These are phyloP conservation scores for Cremastinae sp. DNA, from an alignment of 2,888 invertebrate genomes.

Conservation along the genomic window DNA sequence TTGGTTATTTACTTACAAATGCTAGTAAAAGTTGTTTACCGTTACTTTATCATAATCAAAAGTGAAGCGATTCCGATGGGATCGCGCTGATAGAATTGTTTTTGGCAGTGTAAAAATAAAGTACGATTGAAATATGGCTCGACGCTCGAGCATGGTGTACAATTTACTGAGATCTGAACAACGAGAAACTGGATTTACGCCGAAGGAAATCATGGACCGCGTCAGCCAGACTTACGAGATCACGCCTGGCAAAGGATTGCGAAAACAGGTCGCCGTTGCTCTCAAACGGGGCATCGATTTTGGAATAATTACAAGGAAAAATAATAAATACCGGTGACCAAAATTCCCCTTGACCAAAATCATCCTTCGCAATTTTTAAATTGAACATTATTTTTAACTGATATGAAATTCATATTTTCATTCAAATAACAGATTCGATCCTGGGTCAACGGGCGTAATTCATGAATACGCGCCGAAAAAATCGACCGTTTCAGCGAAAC, in stretches of 20 bases:
- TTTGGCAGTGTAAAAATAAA: background rate
- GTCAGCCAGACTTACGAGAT: conserved; percentile 69
- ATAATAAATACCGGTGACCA: conserved; percentile 72
- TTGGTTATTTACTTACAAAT: conserved; percentile 2
- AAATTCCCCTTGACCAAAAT: background rate
- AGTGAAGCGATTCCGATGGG: conserved; percentile 33
- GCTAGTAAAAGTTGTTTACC: conserved; percentile 20
- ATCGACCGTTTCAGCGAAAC: conserved; percentile 12
- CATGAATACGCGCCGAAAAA: conserved; percentile 45
- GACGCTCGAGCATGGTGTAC: conserved; percentile 69
- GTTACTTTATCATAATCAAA: background rate
- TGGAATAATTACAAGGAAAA: conserved; percentile 70
- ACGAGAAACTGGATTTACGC: conserved; percentile 66
- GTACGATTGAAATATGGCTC: conserved; percentile 56
- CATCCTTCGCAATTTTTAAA: background rate
- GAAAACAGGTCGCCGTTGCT: conserved; percentile 69
- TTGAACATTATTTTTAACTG: background rate
- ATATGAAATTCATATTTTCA: conserved; percentile 7
- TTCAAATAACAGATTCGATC: conserved; percentile 62
- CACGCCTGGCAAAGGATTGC: conserved; percentile 64
- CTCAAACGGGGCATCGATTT: conserved; percentile 73
- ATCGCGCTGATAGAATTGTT: conserved; percentile 2
- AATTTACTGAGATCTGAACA: conserved; percentile 67
- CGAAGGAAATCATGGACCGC: conserved; percentile 68
- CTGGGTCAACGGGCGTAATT: conserved; percentile 47